Base-by-base conservation (phyloP, 2,797 vertebrate species). In the Dermochelys coriacea region DNA sequence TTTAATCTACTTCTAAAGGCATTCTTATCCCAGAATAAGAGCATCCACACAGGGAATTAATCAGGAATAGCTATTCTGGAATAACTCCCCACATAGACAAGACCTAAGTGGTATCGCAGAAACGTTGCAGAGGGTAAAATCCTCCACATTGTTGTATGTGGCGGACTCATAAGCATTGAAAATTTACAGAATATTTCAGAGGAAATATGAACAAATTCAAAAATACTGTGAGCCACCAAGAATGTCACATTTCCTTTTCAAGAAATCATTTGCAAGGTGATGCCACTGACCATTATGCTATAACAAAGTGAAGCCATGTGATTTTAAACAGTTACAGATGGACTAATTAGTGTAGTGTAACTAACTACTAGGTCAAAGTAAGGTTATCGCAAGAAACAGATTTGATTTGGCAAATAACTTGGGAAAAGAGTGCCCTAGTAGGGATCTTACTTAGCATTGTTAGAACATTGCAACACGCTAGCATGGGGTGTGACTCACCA, bases 131-230 rank as follows among this genome's bases (percentile, higher is more conserved):
- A 89, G 18, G 27, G 25, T 55, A 91, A 90, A 93, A 87, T n/a
- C 16, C 41, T 27, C 14, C 54, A 34, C 27, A n/a, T 18, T 27
- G 10, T n/a, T 31, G 19, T 85, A 78, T 77, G 71, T 47, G 23
- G 6, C 21, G 41, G 25, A 37, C 41, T 0, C 0, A 15, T 4
- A 50, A 27, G 71, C 75, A 21, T 4, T 85, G 80, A 64, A 86
- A n/a, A 74, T 29, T 3, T 71, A 41, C 41, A 75, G 25, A 47
- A 27, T 47, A 41, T 75, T 75, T 47, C 41, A 29, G 41, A 47
- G 41, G 71, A 12, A 75, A 23, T 84, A 23, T 79, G 84, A 86
- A 81, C 75, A 91, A 2, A 75, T 41, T 82, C 57, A 45, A 80
- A 41, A 55, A 37, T 16, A n/a, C 19, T 52, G 47, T 47, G 4